Percentiles rank a stretch among this genome's conserved stretches.
These are phyloP conservation scores for Hemicrepidius hirtus DNA, from an alignment of 2,888 invertebrate species.

Conservation along the genomic window DNA sequence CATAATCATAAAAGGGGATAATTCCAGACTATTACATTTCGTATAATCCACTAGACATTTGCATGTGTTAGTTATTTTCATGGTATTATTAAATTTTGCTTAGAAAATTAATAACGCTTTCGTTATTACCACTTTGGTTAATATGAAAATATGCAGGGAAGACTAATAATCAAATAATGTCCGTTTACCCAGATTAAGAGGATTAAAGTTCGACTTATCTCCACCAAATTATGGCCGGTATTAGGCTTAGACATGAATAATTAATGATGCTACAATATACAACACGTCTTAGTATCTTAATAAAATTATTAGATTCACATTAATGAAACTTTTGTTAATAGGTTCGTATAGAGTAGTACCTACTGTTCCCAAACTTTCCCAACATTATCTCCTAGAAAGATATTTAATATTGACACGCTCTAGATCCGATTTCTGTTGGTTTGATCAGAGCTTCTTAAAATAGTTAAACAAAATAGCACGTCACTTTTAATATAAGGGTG, in stretches of 20 bases:
- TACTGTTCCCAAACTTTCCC: too few species aligned
- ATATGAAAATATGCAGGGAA: conserved; percentile 20
- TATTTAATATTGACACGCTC: too few species aligned
- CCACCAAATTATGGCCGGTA: background rate
- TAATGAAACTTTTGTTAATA: conserved; percentile 3
- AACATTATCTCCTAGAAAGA: too few species aligned
- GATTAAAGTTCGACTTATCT: conserved; percentile 19
- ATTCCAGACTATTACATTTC: background rate
- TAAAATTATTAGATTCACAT: background rate
- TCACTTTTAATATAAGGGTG: too few species aligned
- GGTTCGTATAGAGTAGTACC: too few species aligned
- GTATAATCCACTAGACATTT: background rate
- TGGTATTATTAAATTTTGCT: conserved; percentile 14
- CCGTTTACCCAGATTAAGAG: conserved; percentile 20
- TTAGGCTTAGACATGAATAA: background rate
- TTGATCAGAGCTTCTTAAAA: too few species aligned
- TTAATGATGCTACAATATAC: background rate
- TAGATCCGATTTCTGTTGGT: too few species aligned
- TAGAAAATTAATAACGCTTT: conserved; percentile 1
- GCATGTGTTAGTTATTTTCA: conserved; percentile 3
- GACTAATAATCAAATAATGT: conserved; percentile 22
- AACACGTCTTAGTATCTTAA: conserved; percentile 2
- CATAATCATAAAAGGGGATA: too few species aligned
- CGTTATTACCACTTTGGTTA: conserved; percentile 18
- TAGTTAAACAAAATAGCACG: too few species aligned